Percentiles rank a stretch among this genome's conserved stretches.
phyloP scores from a whole-genome alignment of 2,888 invertebrate genomes.

The Hybos culiciformis region DNA sequence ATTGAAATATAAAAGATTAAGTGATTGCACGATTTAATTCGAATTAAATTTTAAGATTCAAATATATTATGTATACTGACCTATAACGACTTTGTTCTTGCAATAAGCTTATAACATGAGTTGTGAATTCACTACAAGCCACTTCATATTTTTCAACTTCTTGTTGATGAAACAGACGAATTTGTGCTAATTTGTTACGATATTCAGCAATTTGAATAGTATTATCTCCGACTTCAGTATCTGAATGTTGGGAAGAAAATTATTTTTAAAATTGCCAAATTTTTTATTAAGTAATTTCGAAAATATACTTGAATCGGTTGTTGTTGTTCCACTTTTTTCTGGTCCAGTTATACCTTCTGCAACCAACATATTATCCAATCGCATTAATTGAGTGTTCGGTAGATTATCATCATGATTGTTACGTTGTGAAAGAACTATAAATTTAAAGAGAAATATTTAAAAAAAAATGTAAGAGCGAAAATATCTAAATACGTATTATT shows the following conservation, averaged over 20 bases:
- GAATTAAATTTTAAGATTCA: too few species aligned
- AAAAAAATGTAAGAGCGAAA: too few species aligned
- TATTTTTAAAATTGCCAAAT: too few species aligned
- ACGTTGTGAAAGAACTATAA: slow-evolving; percentile 85
- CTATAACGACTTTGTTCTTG: slow-evolving; percentile 88
- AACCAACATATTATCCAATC: slow-evolving; percentile 96
- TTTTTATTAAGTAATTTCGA: too few species aligned
- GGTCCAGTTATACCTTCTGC: slow-evolving; percentile 97
- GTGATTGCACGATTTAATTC: too few species aligned
- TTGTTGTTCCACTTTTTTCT: slow-evolving; percentile 80
- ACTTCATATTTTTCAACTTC: slow-evolving; percentile 97
- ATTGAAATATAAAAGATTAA: too few species aligned
- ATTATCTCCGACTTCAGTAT: slow-evolving; percentile 49
- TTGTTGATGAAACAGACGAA: slow-evolving; percentile 91
- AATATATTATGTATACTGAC: too few species aligned
- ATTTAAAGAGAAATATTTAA: too few species aligned
- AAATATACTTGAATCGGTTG: slow-evolving; percentile 53
- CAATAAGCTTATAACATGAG: slow-evolving; percentile 89
- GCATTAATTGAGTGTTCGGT: slow-evolving; percentile 95
- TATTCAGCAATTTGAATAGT: slow-evolving; percentile 97
- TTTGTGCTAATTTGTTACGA: slow-evolving; percentile 89
- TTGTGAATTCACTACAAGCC: slow-evolving; percentile 96
- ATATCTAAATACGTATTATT: too few species aligned
- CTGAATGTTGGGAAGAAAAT: too few species aligned
- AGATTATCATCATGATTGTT: slow-evolving; percentile 98